Conservation (phyloP, 2,113 vertebrate species). For the Cyanoliseus patagonus region DNA sequence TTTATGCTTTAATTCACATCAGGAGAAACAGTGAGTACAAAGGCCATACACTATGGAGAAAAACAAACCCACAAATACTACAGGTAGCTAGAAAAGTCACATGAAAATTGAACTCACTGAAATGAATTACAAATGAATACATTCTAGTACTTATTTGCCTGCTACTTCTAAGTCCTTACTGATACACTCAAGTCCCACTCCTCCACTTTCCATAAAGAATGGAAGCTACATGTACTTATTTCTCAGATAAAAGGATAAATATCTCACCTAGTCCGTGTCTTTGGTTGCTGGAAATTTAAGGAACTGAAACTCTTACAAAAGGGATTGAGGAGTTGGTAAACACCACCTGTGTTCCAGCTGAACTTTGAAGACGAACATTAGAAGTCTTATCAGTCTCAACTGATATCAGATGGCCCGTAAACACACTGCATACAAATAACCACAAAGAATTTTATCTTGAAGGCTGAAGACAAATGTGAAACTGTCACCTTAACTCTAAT, state of each 20-base stretch:
- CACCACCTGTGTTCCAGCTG: not conserved
- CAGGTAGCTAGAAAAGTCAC: not conserved
- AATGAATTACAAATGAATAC: not conserved
- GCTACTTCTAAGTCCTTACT: not conserved
- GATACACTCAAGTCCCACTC: not conserved
- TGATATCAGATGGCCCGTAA: conserved; percentile 44
- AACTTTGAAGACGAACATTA: conserved; percentile 24
- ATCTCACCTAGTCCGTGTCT: not conserved
- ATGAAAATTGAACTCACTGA: not conserved
- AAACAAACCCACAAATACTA: not conserved
- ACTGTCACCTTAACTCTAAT: not conserved
- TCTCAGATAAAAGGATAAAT: not conserved
- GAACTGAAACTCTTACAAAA: not conserved
- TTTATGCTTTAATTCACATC: conserved; percentile 2
- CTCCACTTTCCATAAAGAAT: not conserved
- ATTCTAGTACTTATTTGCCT: not conserved
- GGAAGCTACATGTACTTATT: not conserved
- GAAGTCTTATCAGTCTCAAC: conserved; percentile 49
- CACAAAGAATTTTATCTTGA: conserved; percentile 12
- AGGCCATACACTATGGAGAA: not conserved
- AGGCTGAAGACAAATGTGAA: conserved; percentile 26
- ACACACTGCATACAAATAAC: conserved; percentile 36
- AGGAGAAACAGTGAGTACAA: conserved; percentile 9
- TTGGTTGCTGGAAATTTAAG: not conserved
- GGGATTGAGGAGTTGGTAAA: not conserved